Conservation (phyloP, 2,113 vertebrate species). For the Anoura caudifer region DNA sequence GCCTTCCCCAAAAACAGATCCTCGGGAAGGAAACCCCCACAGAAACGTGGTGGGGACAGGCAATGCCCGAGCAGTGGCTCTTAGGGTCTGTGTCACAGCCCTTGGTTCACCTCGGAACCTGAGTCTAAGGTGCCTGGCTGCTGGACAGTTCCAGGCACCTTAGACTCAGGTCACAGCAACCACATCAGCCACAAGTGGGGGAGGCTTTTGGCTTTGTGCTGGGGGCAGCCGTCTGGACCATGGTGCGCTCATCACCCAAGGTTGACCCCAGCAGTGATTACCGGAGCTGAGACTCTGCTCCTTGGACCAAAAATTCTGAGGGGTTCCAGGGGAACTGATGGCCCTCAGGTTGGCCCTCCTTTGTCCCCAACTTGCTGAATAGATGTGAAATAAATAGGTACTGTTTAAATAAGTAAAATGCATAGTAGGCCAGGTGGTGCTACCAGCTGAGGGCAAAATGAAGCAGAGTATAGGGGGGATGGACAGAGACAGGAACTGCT, state of each 20-base stretch:
- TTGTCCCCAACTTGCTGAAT: neutral
- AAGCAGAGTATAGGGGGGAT: neutral
- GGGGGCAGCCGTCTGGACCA: fast-evolving
- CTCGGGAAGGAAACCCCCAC: neutral
- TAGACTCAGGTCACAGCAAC: fast-evolving
- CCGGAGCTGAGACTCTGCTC: neutral
- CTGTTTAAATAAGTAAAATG: neutral
- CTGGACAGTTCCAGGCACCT: neutral
- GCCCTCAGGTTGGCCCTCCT: fast-evolving
- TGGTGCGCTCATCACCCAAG: fast-evolving
- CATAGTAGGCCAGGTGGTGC: too few species aligned
- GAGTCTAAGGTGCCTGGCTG: too few species aligned
- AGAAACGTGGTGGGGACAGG: fast-evolving
- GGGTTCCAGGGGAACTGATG: fast-evolving
- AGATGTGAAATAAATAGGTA: neutral
- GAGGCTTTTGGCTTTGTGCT: neutral
- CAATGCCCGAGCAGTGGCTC: neutral
- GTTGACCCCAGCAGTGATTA: too few species aligned
- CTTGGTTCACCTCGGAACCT: too few species aligned
- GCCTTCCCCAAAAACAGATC: neutral
- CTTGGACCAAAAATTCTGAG: neutral
- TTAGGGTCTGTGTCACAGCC: fast-evolving
- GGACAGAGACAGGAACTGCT: neutral
- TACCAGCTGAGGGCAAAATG: neutral
- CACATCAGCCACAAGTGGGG: fast-evolving